Evolutionary conservation across 2,797 vertebrate genomes (phyloP).

Genomic region (Ptychobarbus kaznakovi): DNA sequence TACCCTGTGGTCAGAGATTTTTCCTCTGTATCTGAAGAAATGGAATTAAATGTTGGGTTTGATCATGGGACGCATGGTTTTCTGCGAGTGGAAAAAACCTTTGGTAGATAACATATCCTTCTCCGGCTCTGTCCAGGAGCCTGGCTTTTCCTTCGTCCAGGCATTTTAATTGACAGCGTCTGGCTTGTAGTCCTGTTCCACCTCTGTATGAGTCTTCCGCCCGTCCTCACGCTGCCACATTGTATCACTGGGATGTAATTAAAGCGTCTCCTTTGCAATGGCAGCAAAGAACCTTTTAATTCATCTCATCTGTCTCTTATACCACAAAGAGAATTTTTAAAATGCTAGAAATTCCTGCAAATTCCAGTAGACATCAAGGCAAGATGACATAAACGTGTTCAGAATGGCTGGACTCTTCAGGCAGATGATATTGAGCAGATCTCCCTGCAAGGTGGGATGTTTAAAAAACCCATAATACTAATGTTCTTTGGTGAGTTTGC

Average conservation of each 20-base stretch:
- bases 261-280: constrained; percentile 24
- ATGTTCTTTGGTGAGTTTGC: not conserved
- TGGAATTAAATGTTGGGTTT: constrained; percentile 19
- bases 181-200: constrained; percentile 36
- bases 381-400: constrained; percentile 7
- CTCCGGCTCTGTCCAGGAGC: constrained; percentile 1
- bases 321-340: not conserved
- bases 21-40: constrained; percentile 6
- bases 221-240: constrained; percentile 12
- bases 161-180: constrained; percentile 53
- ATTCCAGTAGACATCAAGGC: not conserved
- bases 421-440: constrained; percentile 7
- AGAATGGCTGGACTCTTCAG: constrained; percentile 5
- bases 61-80: not conserved
- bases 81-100: not conserved
- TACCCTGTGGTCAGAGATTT: not conserved
- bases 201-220: constrained; percentile 28
- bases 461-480: not conserved
- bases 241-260: constrained; percentile 32
- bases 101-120: constrained; percentile 31
- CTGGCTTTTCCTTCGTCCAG: constrained; percentile 1
- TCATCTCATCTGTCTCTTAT: constrained; percentile 2
- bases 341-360: too few relatives aligned
- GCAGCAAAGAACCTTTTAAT: constrained; percentile 18
- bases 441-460: not conserved